Conservation (phyloP, 2,797 vertebrate species). For the Chrysocyon brachyurus region DNA sequence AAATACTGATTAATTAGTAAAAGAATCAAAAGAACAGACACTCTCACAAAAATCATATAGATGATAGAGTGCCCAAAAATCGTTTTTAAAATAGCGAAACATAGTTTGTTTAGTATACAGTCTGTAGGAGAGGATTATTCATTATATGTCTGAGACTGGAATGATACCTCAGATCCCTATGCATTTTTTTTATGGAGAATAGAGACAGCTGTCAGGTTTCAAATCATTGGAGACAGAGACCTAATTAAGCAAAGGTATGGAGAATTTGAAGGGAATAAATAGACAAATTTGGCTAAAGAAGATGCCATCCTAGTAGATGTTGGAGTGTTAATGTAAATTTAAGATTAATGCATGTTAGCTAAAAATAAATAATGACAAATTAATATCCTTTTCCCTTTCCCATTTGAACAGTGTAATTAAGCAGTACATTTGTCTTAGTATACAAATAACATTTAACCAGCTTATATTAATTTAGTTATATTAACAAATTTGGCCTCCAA, state of each 20-base stretch:
- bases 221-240: background rate
- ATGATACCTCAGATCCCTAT: background rate
- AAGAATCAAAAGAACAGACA: background rate
- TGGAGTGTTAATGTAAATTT: background rate
- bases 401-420: background rate
- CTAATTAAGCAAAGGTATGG: background rate
- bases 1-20: background rate
- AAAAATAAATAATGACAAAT: background rate
- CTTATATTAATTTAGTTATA: background rate
- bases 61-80: background rate
- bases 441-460: background rate
- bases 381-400: background rate
- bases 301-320: background rate
- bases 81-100: background rate
- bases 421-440: background rate
- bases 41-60: background rate
- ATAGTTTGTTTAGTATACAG: background rate
- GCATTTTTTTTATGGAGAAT: background rate
- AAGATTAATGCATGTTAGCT: background rate
- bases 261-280: background rate
- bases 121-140: background rate
- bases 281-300: background rate
- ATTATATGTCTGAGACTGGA: background rate
- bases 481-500: background rate
- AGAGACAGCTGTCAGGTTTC: background rate